These are phyloP conservation scores for Spodoptera litura DNA, from an alignment of 1,140 invertebrate genomes.

Conservation along the genomic window DNA sequence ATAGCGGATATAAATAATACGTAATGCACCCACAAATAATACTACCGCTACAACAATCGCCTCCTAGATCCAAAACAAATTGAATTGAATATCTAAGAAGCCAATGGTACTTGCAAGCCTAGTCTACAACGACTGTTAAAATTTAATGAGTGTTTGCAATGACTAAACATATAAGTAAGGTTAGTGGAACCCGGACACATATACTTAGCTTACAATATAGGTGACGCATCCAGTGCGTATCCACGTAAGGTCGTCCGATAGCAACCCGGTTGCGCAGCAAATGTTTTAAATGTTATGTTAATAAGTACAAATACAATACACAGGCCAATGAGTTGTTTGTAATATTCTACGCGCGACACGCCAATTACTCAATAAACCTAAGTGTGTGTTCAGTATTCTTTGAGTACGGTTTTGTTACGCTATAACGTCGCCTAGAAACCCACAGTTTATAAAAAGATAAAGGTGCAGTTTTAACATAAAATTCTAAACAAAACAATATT, in stretches of 20 bases:
- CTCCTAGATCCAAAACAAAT: not conserved
- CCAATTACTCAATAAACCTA: constrained; percentile 16
- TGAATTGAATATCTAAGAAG: constrained; percentile 19
- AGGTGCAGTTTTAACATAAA: too few relatives aligned
- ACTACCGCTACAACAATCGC: constrained; percentile 15
- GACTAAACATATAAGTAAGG: constrained; percentile 63
- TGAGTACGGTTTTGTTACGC: too few relatives aligned
- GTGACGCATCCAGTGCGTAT: constrained; percentile 64
- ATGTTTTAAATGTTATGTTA: constrained; percentile 56
- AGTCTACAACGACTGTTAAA: constrained; percentile 16
- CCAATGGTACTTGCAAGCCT: not conserved
- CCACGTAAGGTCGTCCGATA: constrained; percentile 61
- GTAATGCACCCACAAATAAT: not conserved
- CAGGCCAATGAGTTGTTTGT: constrained; percentile 16
- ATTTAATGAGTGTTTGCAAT: constrained; percentile 55
- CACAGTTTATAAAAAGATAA: too few relatives aligned
- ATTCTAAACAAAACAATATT: too few relatives aligned
- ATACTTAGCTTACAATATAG: constrained; percentile 69
- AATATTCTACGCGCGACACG: not conserved
- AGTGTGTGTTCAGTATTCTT: too few relatives aligned
- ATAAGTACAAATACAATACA: constrained; percentile 20
- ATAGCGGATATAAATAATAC: constrained; percentile 19
- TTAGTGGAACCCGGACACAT: constrained; percentile 68
- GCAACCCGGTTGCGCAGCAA: constrained; percentile 69
- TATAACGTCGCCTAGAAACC: too few relatives aligned